Evolutionary conservation across 1,140 invertebrate genomes (phyloP), one percentile per base, ranked within the genome.

Genomic region (Globodera rostochiensis): DNA sequence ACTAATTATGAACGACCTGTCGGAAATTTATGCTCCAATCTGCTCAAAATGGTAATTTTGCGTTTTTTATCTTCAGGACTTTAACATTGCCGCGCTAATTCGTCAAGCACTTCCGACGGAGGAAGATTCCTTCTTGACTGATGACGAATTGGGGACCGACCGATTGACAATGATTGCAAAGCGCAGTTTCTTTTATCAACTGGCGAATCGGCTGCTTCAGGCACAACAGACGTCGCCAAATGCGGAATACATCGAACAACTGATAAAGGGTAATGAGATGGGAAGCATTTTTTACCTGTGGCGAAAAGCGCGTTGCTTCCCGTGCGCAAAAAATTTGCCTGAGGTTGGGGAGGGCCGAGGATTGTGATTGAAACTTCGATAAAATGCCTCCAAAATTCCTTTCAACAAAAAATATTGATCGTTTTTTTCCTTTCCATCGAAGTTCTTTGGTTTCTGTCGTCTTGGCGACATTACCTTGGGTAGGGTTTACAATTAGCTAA

Each of bases 111-210:
- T 78, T 15, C 64, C 57, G 36, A 11, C 80, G 6, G 79, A 80
- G 15, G 64, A 64, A 6, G 46, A 49, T 78, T 78, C 70, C 5
- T 25, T 45, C 19, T 19, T 66, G 50, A 19, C 25, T 64, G 64
- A n/a, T 46, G 70, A 78, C 6, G 70, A 78, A 49, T 36, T 66
- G 57, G 46, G 21, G 9, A n/a, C 21, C 47, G 50, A 78, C 50
- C 66, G 70, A 47, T 46, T 78, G 46, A 64, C 50, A 7, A 45
- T 64, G 15, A 49, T 82, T 49, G 60, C 81, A 46, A 80, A 82
- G 19, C 76, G 82, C 47, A 83, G 81, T 25, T 83, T 83, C 49
- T 83, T 83, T 50, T 69, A 83, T 46, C 53, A 84, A 66, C 82
- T 83, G 46, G 82, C 81, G n/a, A 84, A 84, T 80, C 82, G 82